These are phyloP conservation scores for Nyctibius grandis DNA, from an alignment of 2,797 vertebrate genomes.

Conservation along the genomic window DNA sequence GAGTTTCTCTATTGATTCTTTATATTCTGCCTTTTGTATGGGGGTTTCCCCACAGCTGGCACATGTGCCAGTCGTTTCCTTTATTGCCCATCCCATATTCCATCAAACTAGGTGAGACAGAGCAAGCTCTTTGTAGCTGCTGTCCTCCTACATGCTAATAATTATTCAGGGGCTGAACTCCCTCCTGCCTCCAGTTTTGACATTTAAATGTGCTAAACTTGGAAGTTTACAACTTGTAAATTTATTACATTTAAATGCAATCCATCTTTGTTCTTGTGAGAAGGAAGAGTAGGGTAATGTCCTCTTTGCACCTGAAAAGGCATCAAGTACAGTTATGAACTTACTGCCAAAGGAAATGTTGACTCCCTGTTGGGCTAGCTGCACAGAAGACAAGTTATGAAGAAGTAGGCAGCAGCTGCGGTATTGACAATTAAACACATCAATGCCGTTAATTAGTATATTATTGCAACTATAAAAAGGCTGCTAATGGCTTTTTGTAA, in stretches of 20 bases:
- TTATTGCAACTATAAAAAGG: constrained; percentile 40
- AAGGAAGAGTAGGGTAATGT: neutral
- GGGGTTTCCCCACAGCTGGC: neutral
- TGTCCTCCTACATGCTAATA: neutral
- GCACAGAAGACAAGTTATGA: neutral
- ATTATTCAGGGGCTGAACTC: neutral
- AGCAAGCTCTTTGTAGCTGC: neutral
- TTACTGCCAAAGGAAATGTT: neutral
- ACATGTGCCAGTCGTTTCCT: neutral
- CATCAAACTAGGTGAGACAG: neutral
- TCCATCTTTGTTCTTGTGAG: neutral
- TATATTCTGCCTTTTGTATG: neutral
- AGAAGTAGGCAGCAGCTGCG: neutral
- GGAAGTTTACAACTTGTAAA: neutral
- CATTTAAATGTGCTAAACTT: neutral
- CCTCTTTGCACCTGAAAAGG: neutral
- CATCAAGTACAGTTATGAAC: neutral
- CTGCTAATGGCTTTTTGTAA: constrained; percentile 44
- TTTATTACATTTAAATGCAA: neutral
- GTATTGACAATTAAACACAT: constrained; percentile 10
- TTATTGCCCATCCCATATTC: neutral
- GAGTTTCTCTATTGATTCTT: neutral
- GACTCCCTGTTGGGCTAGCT: neutral
- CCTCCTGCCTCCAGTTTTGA: neutral
- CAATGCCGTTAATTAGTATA: neutral